Base-by-base conservation (phyloP, 2,113 vertebrate species). In the Forbesichthys agassizii region DNA sequence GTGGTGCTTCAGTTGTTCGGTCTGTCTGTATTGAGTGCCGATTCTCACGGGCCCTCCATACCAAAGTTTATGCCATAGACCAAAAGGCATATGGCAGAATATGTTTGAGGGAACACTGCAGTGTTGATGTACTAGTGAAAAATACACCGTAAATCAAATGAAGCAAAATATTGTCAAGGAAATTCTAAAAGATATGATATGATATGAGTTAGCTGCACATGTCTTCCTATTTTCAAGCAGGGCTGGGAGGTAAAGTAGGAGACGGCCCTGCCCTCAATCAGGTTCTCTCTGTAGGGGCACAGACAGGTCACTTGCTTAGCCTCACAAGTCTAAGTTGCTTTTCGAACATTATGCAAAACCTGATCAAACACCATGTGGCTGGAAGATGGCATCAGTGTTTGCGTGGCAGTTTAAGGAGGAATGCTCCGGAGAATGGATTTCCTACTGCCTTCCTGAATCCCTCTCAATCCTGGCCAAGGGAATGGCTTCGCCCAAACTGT, bases 321-420 rank as follows among this genome's bases (percentile, higher is more conserved):
- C 47, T 55, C 58, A 49, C 42, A n/a, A 33, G 48, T 60, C 61
- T 14, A 13, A 53, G 14, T 33, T 33, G 14, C 65, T 77, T 71
- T 74, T 80, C 55, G 84, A 77, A 64, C 47, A 5, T 71, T 77
- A 72, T 74, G 73, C 53, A 77, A 77, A 82, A 75, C 64, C 61
- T 76, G 51, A 61, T 10, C 52, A 77, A 74, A 77, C 63, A 82
- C 5, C 68, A 69, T 13, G 33, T 42, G 16, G 11, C 61, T 68
- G 16, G 33, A 71, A 70, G 69, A 80, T 75, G 74, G 72, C 79
- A 73, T 80, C 71, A 77, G 63, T 69, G 76, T 79, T 75, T 65
- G 55, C 65, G 51, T 74, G 60, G 64, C 59, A 27, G 57, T 63
- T 68, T 78, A 68, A 67, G 56, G 18, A 61, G 16, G n/a, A 74